Evolutionary conservation across 1,140 invertebrate genomes (phyloP).

Genomic region (Holotrichia oblita): DNA sequence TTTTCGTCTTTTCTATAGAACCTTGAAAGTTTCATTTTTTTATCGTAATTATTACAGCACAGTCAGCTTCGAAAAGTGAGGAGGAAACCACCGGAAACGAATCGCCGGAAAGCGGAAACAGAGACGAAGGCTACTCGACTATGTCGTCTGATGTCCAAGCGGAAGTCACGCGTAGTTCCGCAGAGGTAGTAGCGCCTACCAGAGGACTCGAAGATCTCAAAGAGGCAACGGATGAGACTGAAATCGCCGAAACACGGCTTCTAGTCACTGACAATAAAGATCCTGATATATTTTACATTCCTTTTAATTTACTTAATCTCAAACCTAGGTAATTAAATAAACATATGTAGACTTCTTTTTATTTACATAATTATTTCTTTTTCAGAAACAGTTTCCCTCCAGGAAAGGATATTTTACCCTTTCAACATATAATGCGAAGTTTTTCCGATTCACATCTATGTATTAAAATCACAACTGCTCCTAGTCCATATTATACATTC

Average conservation of each 20-base stretch:
- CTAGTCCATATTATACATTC: conserved; percentile 64
- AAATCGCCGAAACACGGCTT: conserved; percentile 64
- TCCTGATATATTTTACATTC: conserved; percentile 75
- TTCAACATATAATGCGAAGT: conserved; percentile 76
- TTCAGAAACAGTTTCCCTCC: conserved; percentile 75
- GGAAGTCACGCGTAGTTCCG: conserved; percentile 62
- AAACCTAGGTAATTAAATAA: conserved; percentile 61
- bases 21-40: too few species aligned
- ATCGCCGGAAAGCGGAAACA: conserved; percentile 75
- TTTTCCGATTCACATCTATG: conserved; percentile 78
- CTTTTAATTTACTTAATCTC: conserved; percentile 71
- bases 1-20: neutral
- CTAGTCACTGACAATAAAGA: conserved; percentile 67
- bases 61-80: conserved; percentile 60
- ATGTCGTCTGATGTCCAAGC: conserved; percentile 89
- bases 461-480: conserved; percentile 70
- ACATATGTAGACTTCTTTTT: conserved; percentile 28
- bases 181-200: conserved; percentile 64
- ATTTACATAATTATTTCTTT: conserved; percentile 6
- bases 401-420: conserved; percentile 71
- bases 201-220: conserved; percentile 75
- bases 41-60: conserved; percentile 47
- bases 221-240: conserved; percentile 76
- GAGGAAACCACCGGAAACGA: conserved; percentile 71
- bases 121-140: conserved; percentile 88